Evolutionary conservation across 2,888 invertebrate species (phyloP), one percentile per base, ranked within the genome.

Genomic region (Campaea margaritaria): DNA sequence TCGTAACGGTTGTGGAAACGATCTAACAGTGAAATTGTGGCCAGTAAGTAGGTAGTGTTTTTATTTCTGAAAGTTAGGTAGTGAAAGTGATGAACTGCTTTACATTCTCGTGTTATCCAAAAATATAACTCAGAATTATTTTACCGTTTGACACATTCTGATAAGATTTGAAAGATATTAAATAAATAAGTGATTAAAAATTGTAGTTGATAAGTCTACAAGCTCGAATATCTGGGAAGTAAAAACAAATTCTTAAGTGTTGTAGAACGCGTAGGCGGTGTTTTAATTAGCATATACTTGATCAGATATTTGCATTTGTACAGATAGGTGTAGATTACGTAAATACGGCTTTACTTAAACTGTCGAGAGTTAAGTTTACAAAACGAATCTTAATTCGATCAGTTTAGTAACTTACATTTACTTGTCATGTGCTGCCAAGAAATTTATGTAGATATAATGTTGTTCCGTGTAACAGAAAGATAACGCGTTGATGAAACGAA

Each of bases 231-330:
- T 14, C 47, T 61, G 62, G 47, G 64, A 67, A 70, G 60, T 54
- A 64, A 70, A 67, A 51, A 67, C 61, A 69, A 65, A 72, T 69
- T 69, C 42, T 52, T 47, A 44, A 42, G 52, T 44, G 48, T 58
- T 43, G 39, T 39, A 49, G 63, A 51, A 64, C 65, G 68, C 73
- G 64, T 73, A 70, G 67, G 68, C 62, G 65, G 74, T 55, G 52
- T 47, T 50, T 21, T 70, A 62, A 74, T 75, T 75, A 72, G 46
- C 74, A 74, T 75, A 69, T 65, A 27, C 45, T 54, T 49, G 69
- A 74, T 71, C 65, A 75, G 72, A 67, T 63, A 62, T 72, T 69
- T 65, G 64, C 62, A 64, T 68, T 49, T 36, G 45, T 45, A 64
- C 47, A 54, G 54, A 27, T 39, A 27, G 39, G 38, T 27, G 8